Conservation (phyloP, 2,888 invertebrate genomes). For the Trichogramma evanescens region DNA sequence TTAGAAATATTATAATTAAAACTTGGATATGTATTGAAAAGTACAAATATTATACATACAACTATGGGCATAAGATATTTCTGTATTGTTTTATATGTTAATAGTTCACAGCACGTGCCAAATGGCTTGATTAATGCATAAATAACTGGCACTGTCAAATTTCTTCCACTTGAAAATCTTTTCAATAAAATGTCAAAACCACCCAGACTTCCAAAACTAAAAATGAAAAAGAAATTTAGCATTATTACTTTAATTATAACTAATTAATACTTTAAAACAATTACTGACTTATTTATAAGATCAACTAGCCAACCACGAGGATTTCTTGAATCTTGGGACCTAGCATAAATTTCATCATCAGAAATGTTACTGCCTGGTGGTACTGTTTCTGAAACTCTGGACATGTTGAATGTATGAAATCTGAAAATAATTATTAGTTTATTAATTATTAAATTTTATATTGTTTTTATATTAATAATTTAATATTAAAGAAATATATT, state of each 20-base stretch:
- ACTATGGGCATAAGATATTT: constrained; percentile 88
- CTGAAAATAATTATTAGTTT: constrained; percentile 45
- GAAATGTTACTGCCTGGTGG: constrained; percentile 56
- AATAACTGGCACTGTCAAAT: constrained; percentile 69
- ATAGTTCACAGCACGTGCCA: constrained; percentile 83
- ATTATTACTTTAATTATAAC: neutral
- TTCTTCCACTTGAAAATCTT: constrained; percentile 70
- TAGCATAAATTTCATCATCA: constrained; percentile 68
- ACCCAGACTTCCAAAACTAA: constrained; percentile 76
- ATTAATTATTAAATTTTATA: neutral
- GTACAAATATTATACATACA: constrained; percentile 52
- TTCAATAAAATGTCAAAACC: constrained; percentile 83
- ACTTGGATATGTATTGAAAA: neutral
- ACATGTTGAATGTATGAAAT: constrained; percentile 81
- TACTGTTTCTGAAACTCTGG: constrained; percentile 66
- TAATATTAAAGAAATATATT: constrained; percentile 40
- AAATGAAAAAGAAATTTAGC: constrained; percentile 23
- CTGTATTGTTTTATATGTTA: constrained; percentile 83
- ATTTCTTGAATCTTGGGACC: constrained; percentile 72
- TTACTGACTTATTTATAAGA: constrained; percentile 72
- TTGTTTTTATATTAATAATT: constrained; percentile 2
- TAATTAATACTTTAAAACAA: neutral
- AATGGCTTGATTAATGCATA: constrained; percentile 82
- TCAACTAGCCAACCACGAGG: constrained; percentile 95
- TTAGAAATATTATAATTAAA: neutral